phyloP scores from a whole-genome alignment of 2,888 invertebrate species.

The Beris chalybata region DNA sequence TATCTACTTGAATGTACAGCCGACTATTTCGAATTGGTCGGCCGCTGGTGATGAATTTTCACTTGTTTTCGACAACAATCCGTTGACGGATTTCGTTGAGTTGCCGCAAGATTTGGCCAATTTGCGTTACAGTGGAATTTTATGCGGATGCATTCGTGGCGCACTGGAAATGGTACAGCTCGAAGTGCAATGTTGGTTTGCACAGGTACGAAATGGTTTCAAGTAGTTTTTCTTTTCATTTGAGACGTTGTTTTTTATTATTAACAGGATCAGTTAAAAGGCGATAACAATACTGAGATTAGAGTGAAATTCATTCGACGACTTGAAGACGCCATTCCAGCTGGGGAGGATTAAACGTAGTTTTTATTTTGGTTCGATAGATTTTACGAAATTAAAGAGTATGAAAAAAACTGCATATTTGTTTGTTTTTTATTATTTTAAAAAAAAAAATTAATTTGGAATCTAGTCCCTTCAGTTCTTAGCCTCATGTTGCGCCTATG shows the following conservation, averaged over 20 bases:
- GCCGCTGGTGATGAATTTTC: slow-evolving; percentile 95
- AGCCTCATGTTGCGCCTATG: too few relatives aligned
- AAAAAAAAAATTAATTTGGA: too few relatives aligned
- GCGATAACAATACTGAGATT: slow-evolving; percentile 91
- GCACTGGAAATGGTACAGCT: slow-evolving; percentile 99
- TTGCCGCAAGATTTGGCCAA: slow-evolving; percentile 81
- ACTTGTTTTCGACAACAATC: slow-evolving; percentile 91
- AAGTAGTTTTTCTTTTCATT: neutral
- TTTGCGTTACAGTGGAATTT: slow-evolving; percentile 88
- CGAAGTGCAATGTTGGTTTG: slow-evolving; percentile 93
- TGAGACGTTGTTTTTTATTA: neutral
- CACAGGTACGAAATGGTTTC: slow-evolving; percentile 60
- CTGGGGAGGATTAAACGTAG: slow-evolving; percentile 86
- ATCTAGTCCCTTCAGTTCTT: too few relatives aligned
- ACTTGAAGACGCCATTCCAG: slow-evolving; percentile 96
- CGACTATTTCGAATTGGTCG: slow-evolving; percentile 93
- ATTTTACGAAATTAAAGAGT: neutral
- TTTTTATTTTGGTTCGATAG: neutral
- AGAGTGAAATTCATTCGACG: slow-evolving; percentile 92
- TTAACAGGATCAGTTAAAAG: slow-evolving; percentile 86
- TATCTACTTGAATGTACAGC: slow-evolving; percentile 88
- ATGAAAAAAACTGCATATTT: too few relatives aligned
- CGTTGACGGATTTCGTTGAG: slow-evolving; percentile 96
- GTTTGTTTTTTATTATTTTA: too few relatives aligned
- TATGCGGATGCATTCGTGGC: slow-evolving; percentile 90